Percentiles rank a stretch among this genome's conserved stretches.
These are phyloP conservation scores for Euproctis similis DNA, from an alignment of 2,888 invertebrate species.

Conservation along the genomic window DNA sequence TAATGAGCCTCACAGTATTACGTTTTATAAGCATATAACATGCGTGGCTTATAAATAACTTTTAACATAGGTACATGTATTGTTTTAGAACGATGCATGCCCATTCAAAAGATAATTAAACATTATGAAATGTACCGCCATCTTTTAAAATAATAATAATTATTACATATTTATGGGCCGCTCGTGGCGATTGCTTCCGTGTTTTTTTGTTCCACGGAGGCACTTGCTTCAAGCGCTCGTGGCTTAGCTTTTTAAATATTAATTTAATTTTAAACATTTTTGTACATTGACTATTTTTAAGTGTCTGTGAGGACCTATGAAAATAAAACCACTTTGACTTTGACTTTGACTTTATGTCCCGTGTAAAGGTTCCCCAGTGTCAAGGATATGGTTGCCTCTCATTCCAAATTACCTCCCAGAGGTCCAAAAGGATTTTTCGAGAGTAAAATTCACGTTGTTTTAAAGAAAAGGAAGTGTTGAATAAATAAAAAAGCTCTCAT, in stretches of 20 bases:
- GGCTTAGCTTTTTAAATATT: no score
- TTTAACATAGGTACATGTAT: conserved; percentile 6
- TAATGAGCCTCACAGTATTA: conserved; percentile 2
- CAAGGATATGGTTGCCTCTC: conserved; percentile 23
- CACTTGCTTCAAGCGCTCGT: no score
- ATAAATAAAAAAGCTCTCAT: conserved; percentile 28
- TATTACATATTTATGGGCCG: conserved; percentile 25
- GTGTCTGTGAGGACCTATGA: no score
- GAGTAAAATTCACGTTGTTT: conserved; percentile 19
- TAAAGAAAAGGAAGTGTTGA: conserved; percentile 25
- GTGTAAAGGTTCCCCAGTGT: conserved; percentile 12
- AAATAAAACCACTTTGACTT: no score
- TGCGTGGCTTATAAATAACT: conserved; percentile 17
- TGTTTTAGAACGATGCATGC: conserved; percentile 10
- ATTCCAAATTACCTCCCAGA: conserved; percentile 24
- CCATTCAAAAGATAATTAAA: conserved; percentile 19
- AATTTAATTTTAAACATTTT: no score
- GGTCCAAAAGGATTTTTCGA: conserved; percentile 28
- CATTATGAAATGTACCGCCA: conserved; percentile 20
- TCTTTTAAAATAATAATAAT: conserved; percentile 20
- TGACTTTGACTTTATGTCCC: no score
- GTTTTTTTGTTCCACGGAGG: no score
- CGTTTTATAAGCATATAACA: conserved; percentile 3
- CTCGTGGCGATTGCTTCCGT: no score
- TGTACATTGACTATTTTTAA: no score